Percentiles rank a stretch among this genome's conserved stretches.
phyloP scores from a whole-genome alignment of 2,888 invertebrate genomes.

The Cyrtodaria siliqua region DNA sequence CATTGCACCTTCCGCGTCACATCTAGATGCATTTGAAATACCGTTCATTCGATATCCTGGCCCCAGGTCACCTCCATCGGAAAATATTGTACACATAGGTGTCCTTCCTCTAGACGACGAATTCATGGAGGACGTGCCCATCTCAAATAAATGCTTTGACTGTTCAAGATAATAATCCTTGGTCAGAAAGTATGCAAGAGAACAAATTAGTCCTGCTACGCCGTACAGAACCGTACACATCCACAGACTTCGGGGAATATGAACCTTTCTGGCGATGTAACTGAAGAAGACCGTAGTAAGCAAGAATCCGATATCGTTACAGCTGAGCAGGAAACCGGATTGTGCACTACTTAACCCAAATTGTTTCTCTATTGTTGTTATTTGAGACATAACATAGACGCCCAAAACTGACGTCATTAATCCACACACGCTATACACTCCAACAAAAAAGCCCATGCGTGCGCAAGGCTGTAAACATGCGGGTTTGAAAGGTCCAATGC shows the following conservation, averaged over 20 bases:
- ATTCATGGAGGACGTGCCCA: background rate
- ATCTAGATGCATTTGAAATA: background rate
- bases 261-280: conserved; percentile 60
- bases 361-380: conserved; percentile 76
- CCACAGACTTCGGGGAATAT: conserved; percentile 64
- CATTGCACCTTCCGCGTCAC: background rate
- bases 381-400: conserved; percentile 69
- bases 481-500: conserved; percentile 57
- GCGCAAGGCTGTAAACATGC: conserved; percentile 52
- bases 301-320: conserved; percentile 78
- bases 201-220: conserved; percentile 61
- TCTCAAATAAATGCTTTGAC: conserved; percentile 13
- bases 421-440: conserved; percentile 59
- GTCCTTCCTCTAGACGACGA: background rate
- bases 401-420: conserved; percentile 63
- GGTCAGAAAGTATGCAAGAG: conserved; percentile 57
- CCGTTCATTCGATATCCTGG: background rate
- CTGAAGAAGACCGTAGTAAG: conserved; percentile 67
- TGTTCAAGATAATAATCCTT: conserved; percentile 48
- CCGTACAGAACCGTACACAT: conserved; percentile 60
- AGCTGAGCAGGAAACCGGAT: conserved; percentile 75
- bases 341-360: conserved; percentile 76
- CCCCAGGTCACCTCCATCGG: background rate
- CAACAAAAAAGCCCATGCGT: conserved; percentile 57
- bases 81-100: background rate